Conservation (phyloP, 2,888 invertebrate species). For the Rhabditoides inermis region DNA sequence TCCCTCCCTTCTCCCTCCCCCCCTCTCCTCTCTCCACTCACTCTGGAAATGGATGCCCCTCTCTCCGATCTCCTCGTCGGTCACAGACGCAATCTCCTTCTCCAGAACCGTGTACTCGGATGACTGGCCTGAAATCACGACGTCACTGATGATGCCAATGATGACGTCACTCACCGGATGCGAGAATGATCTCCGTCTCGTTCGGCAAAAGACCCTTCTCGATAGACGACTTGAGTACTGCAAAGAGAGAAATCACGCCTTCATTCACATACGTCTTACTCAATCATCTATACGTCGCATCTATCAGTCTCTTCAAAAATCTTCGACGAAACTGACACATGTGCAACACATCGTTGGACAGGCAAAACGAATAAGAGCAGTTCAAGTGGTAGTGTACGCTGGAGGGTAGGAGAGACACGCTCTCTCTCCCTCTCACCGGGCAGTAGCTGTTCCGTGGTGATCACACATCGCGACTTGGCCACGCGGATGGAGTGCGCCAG, state of each 20-base stretch:
- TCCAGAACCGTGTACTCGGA: conserved; percentile 10
- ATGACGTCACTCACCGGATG: conserved; percentile 7
- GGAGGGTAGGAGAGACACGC: too few species aligned
- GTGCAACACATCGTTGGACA: too few species aligned
- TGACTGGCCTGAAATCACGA: conserved; percentile 8
- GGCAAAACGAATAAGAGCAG: background rate
- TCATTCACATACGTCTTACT: too few species aligned
- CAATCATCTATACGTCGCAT: too few species aligned
- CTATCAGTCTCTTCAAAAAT: too few species aligned
- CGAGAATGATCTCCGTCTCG: conserved; percentile 22
- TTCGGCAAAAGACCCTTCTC: conserved; percentile 25
- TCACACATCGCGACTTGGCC: conserved; percentile 75
- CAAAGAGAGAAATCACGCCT: conserved; percentile 14
- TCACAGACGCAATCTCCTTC: conserved; percentile 12
- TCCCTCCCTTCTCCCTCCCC: background rate
- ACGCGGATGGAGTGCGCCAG: conserved; percentile 77
- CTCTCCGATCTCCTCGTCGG: conserved; percentile 16
- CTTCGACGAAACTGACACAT: too few species aligned
- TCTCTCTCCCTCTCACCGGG: too few species aligned
- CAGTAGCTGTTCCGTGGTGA: conserved; percentile 54
- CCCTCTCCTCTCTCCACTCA: conserved; percentile 3
- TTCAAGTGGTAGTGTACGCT: background rate
- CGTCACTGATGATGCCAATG: background rate
- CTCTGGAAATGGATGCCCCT: conserved; percentile 33
- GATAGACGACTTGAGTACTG: conserved; percentile 33